Base-by-base conservation (phyloP, 1,140 invertebrate species). In the Palaemon carinicauda region DNA sequence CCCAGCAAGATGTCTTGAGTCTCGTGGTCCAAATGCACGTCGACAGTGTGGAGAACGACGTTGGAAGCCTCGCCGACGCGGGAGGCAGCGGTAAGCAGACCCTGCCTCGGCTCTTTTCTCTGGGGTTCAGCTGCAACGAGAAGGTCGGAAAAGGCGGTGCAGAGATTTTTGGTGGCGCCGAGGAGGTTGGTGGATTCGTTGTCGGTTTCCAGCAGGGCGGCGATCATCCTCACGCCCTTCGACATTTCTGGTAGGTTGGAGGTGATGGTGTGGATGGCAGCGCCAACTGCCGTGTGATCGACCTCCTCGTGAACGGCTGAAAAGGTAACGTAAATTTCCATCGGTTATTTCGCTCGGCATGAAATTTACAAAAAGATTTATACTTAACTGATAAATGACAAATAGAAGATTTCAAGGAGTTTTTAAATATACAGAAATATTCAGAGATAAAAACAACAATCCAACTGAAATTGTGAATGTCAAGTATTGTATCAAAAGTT, bases 211-310 rank as follows among this genome's bases (percentile, higher is more conserved):
- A 98, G 97, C 0, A 99, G 93, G 0, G 98, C 97, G 10, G 98
- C 98, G 89, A 99, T 96, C 94, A 98, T 96, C 82, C 96, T 94
- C 1, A 99, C 97, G 89, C 96, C 97, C 90, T 97, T 96, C 0
- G 97, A 97, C 93, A 99, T 97, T 92, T 99, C 97, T 0, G 98
- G 98, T 83, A 99, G 93, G 90, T 99, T 99, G 81, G 95, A 97
- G 12, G 98, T 97, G 89, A 99, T 99, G 33, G 98, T 98, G 14
- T 97, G 97, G 82, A 99, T 98, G 10, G 98, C 98, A 0, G 97
- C 96, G 0, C 93, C 93, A 19, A 94, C 92, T 71, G 93, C 92
- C 29, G 92, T 92, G 87, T 92, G 91, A 90, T 94, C 94, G 17
- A 93, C 92, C 86, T 94, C 93, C 78, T 92, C 90, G 88, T 92